A percentile compares a stretch with the other conserved stretches of the same genome.
Evolutionary conservation across 2,797 vertebrate species (phyloP).

Genomic region (Sebastes reedi): DNA sequence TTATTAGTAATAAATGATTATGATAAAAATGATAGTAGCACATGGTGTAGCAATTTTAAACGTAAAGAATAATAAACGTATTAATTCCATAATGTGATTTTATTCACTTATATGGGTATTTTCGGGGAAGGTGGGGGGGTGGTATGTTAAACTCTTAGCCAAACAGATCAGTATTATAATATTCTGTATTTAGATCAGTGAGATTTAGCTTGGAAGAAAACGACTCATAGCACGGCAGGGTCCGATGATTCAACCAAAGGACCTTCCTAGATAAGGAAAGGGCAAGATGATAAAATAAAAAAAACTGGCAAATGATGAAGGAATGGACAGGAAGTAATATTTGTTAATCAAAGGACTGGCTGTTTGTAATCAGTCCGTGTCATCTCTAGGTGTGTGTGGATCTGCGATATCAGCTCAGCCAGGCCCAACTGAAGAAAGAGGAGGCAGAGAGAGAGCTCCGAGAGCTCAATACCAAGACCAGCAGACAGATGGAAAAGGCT

Average conservation of each 20-base stretch:
- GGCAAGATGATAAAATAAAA: neutral
- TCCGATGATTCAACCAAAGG: neutral
- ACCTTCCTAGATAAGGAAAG: neutral
- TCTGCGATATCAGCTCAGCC: slow-evolving; percentile 90
- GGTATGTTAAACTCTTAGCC: neutral
- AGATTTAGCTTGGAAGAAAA: neutral
- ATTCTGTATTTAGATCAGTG: neutral
- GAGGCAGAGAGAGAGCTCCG: slow-evolving; percentile 91
- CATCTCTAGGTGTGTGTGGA: slow-evolving; percentile 87
- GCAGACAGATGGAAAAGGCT: slow-evolving; percentile 87
- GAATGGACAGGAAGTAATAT: neutral
- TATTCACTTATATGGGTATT: neutral
- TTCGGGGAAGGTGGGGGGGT: neutral
- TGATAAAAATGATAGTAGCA: neutral
- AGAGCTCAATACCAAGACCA: slow-evolving; percentile 87
- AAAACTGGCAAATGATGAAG: neutral
- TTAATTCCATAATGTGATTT: neutral
- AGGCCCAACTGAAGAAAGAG: slow-evolving; percentile 90
- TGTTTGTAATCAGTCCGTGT: neutral
- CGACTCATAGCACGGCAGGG: neutral
- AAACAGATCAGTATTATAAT: neutral
- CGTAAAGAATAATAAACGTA: neutral
- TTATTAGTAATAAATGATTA: neutral
- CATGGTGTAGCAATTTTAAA: neutral
- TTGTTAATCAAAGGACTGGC: neutral